Base-by-base conservation (phyloP, 1,140 invertebrate species). In the Macrotrachela quadricornifera region DNA sequence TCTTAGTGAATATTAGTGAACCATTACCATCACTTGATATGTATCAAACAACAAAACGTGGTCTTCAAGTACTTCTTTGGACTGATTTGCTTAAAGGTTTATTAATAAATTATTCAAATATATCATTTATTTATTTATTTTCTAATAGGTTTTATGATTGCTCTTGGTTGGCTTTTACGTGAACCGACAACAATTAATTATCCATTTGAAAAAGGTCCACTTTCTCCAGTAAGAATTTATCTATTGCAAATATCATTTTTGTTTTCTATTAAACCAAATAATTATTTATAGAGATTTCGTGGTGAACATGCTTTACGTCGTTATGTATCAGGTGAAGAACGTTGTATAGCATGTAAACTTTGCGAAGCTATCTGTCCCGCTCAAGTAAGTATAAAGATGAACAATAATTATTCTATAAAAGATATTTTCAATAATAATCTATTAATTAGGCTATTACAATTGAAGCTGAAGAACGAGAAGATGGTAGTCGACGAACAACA, bases 111-210 rank as follows among this genome's bases (percentile, higher is more conserved):
- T 8, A 30, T 30, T 30, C 8, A 8, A 4, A 4, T 30, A 4
- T 30, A 4, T 30, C 8, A 30, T 4, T 4, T 30, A 2, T 30
- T 30, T 30, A 30, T 30, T 8, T 30, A 30, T 30, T 30, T 2
- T 30, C 3, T 30, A 8, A 30, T 30, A 30, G 21, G 21, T 30
- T 30, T 30, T 30, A 30, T 30, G 21, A 30, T 30, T 8, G 21
- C 21, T 30, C 21, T 30, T 30, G 21, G 21, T 30, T 30, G 21
- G 21, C 8, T 30, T 4, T 30, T 30, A 30, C 21, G 21, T 74
- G 92, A 97, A 71, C 92, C 92, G 55, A 90, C 86, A 6, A 99
- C 94, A 1, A 94, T 96, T 56, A 96, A 96, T 65, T 96, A 96
- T 71, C 91, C 91, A 4, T 96, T 96, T 74, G 91, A 96, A 66